Percentiles rank a stretch among this genome's conserved stretches.
Evolutionary conservation across 2,797 vertebrate species (phyloP).

Genomic region (Pampus argenteus): DNA sequence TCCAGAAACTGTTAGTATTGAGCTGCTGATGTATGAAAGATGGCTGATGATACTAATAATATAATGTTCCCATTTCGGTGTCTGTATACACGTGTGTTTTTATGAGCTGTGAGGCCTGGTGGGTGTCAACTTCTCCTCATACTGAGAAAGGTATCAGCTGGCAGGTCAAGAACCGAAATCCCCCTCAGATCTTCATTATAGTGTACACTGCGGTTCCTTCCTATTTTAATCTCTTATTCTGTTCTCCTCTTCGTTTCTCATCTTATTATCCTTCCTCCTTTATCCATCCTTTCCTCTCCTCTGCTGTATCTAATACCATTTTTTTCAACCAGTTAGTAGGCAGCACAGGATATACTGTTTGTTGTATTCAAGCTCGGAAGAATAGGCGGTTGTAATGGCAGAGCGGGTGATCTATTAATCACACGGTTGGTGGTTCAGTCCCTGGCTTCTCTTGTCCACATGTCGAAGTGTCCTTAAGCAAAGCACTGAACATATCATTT

Average conservation of each 20-base stretch:
- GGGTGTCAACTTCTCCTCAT: slow-evolving; percentile 1
- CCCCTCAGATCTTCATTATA: slow-evolving; percentile 4
- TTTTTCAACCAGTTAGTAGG: not conserved
- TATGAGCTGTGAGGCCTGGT: not conserved
- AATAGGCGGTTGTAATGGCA: too few species aligned
- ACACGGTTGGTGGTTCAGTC: slow-evolving; percentile 16
- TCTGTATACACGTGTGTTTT: not conserved
- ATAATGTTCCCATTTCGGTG: not conserved
- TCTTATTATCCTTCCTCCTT: not conserved
- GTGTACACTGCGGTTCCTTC: not conserved
- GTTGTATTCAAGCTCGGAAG: too few species aligned
- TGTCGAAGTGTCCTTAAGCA: slow-evolving; percentile 5
- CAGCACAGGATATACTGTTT: not conserved
- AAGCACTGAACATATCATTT: too few species aligned
- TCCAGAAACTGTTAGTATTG: too few species aligned
- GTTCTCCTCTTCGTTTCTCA: not conserved
- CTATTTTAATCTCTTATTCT: not conserved
- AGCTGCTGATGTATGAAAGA: not conserved
- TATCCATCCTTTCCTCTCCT: not conserved
- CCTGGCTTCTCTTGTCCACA: not conserved
- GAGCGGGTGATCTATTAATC: slow-evolving; percentile 9
- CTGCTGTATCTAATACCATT: not conserved
- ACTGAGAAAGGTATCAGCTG: slow-evolving; percentile 23
- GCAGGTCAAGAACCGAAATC: slow-evolving; percentile 23
- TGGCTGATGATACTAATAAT: too few species aligned